phyloP scores from a whole-genome alignment of 2,113 vertebrate species.

The Scomber japonicus region DNA sequence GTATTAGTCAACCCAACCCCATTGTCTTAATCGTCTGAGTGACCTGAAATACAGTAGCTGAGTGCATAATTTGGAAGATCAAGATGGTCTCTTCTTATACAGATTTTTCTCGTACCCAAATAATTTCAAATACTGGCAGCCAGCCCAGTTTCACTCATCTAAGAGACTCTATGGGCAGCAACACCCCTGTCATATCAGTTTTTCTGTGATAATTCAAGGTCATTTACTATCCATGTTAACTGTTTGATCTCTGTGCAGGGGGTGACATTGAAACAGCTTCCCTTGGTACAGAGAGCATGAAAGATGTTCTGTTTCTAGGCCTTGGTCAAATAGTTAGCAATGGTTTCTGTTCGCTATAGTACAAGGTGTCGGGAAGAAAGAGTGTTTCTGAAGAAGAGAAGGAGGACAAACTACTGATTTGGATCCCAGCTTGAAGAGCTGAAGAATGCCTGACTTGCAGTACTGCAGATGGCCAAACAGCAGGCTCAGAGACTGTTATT shows the following conservation, averaged over 20 bases:
- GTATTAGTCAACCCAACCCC: not conserved
- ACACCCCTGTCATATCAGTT: slow-evolving; percentile 24
- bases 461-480: slow-evolving; percentile 69
- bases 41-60: slow-evolving; percentile 1
- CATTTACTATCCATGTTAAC: slow-evolving; percentile 33
- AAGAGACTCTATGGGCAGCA: not conserved
- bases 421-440: slow-evolving; percentile 60
- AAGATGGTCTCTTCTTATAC: slow-evolving; percentile 12
- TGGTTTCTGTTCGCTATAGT: slow-evolving; percentile 14
- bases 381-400: slow-evolving; percentile 37
- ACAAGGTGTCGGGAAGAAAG: slow-evolving; percentile 33
- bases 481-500: slow-evolving; percentile 34
- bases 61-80: slow-evolving; percentile 37
- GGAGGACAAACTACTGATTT: slow-evolving; percentile 51
- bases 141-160: slow-evolving; percentile 21
- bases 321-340: slow-evolving; percentile 9
- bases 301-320: slow-evolving; percentile 49
- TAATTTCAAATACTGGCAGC: slow-evolving; percentile 40
- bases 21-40: not conserved
- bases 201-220: slow-evolving; percentile 34
- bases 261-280: slow-evolving; percentile 8
- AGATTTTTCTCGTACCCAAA: not conserved
- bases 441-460: slow-evolving; percentile 68
- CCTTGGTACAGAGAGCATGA: slow-evolving; percentile 20
- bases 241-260: slow-evolving; percentile 30